A percentile compares a stretch with the other conserved stretches of the same genome.
Evolutionary conservation across 53 echinoderm and acorn worm genomes (phyloP).

Genomic region (Arbacia lixula): DNA sequence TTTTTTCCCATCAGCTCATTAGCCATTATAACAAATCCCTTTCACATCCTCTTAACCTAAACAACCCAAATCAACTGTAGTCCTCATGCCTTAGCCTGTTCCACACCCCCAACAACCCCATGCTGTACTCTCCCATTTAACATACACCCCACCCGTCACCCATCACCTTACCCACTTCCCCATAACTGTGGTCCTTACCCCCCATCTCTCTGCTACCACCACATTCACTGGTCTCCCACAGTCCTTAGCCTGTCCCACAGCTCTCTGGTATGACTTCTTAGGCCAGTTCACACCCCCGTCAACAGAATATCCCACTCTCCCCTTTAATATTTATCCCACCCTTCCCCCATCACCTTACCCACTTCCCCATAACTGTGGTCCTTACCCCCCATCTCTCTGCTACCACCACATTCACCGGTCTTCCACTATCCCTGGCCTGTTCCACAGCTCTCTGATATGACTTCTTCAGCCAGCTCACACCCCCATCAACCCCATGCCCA

Average conservation of each 20-base stretch:
- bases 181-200: conserved; percentile 85
- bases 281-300: conserved; percentile 86
- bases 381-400: conserved; percentile 97
- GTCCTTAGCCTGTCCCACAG: conserved; percentile 70
- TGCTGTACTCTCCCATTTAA: too few relatives aligned
- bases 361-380: too few relatives aligned
- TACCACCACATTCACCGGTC: conserved; percentile 73
- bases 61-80: too few relatives aligned
- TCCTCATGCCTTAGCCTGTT: background rate
- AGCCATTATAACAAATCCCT: too few relatives aligned
- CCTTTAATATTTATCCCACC: too few relatives aligned
- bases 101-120: too few relatives aligned
- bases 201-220: conserved; percentile 87
- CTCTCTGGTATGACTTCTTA: conserved; percentile 82
- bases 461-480: conserved; percentile 83
- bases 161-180: too few relatives aligned
- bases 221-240: conserved; percentile 74
- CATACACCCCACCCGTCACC: too few relatives aligned
- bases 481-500: conserved; percentile 76
- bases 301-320: conserved; percentile 48
- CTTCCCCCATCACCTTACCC: too few relatives aligned
- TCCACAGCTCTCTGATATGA: conserved; percentile 82
- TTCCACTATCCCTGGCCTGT: conserved; percentile 69
- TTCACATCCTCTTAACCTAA: too few relatives aligned
- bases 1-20: too few relatives aligned